These are phyloP conservation scores for Vultur gryphus DNA, from an alignment of 2,797 vertebrate species.

Conservation along the genomic window DNA sequence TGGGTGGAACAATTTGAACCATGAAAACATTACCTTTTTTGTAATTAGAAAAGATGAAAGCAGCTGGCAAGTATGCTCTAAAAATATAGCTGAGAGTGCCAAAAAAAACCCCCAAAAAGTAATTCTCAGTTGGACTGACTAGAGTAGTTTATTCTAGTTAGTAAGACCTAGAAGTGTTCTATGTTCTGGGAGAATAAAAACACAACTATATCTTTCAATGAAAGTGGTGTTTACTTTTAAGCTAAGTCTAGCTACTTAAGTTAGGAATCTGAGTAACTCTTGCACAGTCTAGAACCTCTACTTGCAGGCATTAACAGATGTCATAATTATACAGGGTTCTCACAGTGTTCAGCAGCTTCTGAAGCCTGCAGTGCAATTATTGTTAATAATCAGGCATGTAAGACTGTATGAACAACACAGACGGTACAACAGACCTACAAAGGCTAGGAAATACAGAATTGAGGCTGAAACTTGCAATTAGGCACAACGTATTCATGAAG, in stretches of 20 bases:
- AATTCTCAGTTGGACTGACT: not conserved
- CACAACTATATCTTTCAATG: not conserved
- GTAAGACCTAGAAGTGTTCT: not conserved
- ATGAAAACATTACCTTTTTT: not conserved
- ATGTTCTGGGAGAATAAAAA: slow-evolving; percentile 18
- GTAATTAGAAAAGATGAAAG: not conserved
- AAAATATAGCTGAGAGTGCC: not conserved
- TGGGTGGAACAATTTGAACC: not conserved
- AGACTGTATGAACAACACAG: slow-evolving; percentile 19
- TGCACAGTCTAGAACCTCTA: not conserved
- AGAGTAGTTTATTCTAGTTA: not conserved
- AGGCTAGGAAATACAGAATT: slow-evolving; percentile 14
- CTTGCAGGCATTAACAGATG: not conserved
- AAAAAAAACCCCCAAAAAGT: not conserved
- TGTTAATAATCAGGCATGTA: slow-evolving; percentile 42
- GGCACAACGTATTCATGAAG: slow-evolving; percentile 26
- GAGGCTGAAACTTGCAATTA: slow-evolving; percentile 44
- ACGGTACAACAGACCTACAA: not conserved
- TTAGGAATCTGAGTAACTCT: not conserved
- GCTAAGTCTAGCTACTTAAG: not conserved
- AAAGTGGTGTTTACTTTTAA: not conserved
- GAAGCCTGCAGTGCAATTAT: slow-evolving; percentile 62
- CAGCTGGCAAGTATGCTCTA: not conserved
- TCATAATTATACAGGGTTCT: slow-evolving; percentile 37
- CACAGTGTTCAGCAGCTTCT: slow-evolving; percentile 70